Evolutionary conservation across 1,140 invertebrate genomes (phyloP).

Genomic region (Aphis gossypii): DNA sequence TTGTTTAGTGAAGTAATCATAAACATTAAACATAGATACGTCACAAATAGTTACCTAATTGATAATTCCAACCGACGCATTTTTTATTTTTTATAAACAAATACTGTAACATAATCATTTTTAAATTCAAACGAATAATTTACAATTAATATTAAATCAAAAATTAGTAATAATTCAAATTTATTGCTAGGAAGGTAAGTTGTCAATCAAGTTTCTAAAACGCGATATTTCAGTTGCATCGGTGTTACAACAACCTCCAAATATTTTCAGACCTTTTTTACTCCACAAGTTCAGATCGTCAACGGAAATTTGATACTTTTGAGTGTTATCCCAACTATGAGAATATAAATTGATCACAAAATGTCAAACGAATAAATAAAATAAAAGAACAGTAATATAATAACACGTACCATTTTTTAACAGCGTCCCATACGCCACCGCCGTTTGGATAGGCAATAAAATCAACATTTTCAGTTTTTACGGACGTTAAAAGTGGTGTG

Average conservation of each 20-base stretch:
- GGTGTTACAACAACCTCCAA: constrained; percentile 38
- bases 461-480: constrained; percentile 67
- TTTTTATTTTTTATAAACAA: neutral
- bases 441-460: constrained; percentile 79
- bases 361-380: neutral
- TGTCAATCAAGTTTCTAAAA: constrained; percentile 27
- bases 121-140: neutral
- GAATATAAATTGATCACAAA: neutral
- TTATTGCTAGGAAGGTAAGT: neutral
- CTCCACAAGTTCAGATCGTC: constrained; percentile 25
- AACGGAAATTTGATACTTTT: neutral
- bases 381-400: neutral
- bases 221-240: constrained; percentile 3
- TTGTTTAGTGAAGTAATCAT: too few relatives aligned
- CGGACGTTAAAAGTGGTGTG: constrained; percentile 67
- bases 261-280: constrained; percentile 34
- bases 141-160: neutral
- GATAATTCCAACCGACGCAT: neutral
- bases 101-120: neutral
- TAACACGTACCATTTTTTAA: constrained; percentile 57
- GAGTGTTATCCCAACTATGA: constrained; percentile 9
- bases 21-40: too few relatives aligned
- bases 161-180: neutral
- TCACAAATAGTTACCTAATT: too few relatives aligned
- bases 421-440: constrained; percentile 66